phyloP scores from a whole-genome alignment of 2,113 vertebrate genomes.

The Desmodus rotundus region DNA sequence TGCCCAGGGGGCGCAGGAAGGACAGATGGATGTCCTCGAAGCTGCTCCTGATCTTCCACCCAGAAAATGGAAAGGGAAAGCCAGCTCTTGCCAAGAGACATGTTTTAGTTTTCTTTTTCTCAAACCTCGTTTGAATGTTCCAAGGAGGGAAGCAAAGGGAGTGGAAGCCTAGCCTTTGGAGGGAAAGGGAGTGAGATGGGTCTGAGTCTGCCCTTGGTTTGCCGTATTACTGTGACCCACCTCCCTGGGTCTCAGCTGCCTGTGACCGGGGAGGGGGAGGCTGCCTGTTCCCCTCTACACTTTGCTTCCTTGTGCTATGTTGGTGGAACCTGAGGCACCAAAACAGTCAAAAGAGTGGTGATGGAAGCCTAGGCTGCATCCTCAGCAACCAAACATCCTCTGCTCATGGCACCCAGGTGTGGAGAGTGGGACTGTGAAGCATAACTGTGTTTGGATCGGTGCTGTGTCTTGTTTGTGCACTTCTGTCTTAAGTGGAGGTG shows the following conservation, averaged over 20 bases:
- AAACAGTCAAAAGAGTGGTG: background rate
- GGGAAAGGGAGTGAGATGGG: background rate
- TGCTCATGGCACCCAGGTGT: background rate
- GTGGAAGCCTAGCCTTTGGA: background rate
- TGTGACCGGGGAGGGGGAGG: background rate
- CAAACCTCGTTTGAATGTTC: background rate
- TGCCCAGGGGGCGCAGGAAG: background rate
- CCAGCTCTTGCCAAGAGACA: background rate
- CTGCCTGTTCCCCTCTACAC: background rate
- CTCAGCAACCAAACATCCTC: background rate
- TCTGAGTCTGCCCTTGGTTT: background rate
- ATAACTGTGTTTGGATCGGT: rapidly evolving
- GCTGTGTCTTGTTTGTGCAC: background rate
- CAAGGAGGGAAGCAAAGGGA: background rate
- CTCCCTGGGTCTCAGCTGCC: background rate
- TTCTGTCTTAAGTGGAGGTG: background rate
- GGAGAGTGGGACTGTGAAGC: rapidly evolving
- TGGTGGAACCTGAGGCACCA: background rate
- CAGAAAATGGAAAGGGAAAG: background rate
- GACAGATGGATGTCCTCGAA: background rate
- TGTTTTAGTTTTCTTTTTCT: background rate
- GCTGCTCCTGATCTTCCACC: background rate
- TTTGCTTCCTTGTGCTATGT: background rate
- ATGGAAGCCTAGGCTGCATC: background rate
- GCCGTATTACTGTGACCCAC: background rate